Conservation (phyloP, 2,888 invertebrate species). For the Mantis religiosa region DNA sequence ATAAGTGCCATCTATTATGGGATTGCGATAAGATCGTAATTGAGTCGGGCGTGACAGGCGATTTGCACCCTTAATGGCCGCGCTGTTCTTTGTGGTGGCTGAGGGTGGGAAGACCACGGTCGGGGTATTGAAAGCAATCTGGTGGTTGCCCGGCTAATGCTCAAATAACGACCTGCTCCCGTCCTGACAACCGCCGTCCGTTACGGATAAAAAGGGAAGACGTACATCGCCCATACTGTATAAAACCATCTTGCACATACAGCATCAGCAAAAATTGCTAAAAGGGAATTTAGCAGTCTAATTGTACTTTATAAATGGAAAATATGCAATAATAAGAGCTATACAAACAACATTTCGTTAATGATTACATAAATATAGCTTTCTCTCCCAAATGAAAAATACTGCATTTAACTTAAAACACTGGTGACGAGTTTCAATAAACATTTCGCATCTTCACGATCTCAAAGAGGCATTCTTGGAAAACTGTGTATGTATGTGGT, state of each 20-base stretch:
- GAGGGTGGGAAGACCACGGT: neutral
- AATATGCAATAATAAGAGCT: no score
- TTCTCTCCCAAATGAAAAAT: no score
- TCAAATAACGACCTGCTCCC: conserved; percentile 24
- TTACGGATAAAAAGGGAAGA: neutral
- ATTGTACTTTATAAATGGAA: no score
- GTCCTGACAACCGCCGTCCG: neutral
- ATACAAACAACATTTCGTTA: no score
- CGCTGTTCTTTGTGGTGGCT: conserved; percentile 22
- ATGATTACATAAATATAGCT: no score
- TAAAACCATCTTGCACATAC: neutral
- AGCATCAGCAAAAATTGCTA: neutral
- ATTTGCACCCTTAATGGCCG: conserved; percentile 30
- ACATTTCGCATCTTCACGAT: no score
- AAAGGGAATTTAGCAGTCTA: no score
- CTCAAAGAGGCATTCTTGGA: no score
- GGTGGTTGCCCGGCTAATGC: conserved; percentile 24
- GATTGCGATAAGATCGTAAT: conserved; percentile 30
- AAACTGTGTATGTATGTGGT: no score
- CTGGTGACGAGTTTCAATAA: no score
- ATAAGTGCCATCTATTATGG: conserved; percentile 29
- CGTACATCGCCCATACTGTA: no score
- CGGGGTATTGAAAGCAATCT: conserved; percentile 23
- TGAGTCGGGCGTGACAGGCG: conserved; percentile 30
- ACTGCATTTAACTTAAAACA: no score